Evolutionary conservation across 1,140 invertebrate species (phyloP).

Genomic region (Cydia pomonella): DNA sequence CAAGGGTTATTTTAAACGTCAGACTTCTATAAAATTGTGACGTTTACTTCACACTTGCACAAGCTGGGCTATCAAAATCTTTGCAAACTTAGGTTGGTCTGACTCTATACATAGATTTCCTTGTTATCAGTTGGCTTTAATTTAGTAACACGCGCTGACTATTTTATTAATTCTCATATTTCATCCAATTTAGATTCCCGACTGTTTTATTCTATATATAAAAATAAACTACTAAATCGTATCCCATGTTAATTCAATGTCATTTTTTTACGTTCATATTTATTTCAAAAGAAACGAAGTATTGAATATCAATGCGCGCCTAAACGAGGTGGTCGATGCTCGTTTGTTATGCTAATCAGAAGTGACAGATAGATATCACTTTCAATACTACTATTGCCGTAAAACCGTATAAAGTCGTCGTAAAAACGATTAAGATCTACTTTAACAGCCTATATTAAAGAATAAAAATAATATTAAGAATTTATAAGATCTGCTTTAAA

Average conservation of each 20-base stretch:
- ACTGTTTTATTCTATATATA: background rate
- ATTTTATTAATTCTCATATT: conserved; percentile 15
- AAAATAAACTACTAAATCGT: background rate
- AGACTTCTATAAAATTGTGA: too few relatives aligned
- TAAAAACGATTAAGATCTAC: background rate
- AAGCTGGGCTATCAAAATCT: too few relatives aligned
- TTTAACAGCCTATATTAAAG: background rate
- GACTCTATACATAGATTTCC: background rate
- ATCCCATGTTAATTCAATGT: background rate
- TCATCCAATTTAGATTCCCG: background rate
- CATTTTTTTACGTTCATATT: background rate
- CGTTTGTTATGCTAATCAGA: conserved; percentile 45
- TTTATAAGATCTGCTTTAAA: too few relatives aligned
- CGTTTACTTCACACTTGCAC: too few relatives aligned
- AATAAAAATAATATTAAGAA: too few relatives aligned
- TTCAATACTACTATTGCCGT: conserved; percentile 42
- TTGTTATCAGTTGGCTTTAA: background rate
- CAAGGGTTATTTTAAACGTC: too few relatives aligned
- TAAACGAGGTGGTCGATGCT: conserved; percentile 34
- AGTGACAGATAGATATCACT: conserved; percentile 46
- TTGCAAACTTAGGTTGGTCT: too few relatives aligned
- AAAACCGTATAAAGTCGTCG: background rate
- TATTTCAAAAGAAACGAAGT: conserved; percentile 42
- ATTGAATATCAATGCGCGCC: conserved; percentile 42
- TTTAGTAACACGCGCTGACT: background rate